Percentiles rank a stretch among this genome's conserved stretches.
phyloP scores from a whole-genome alignment of 2,797 vertebrate species.

The Paedocypris micromegethes region DNA sequence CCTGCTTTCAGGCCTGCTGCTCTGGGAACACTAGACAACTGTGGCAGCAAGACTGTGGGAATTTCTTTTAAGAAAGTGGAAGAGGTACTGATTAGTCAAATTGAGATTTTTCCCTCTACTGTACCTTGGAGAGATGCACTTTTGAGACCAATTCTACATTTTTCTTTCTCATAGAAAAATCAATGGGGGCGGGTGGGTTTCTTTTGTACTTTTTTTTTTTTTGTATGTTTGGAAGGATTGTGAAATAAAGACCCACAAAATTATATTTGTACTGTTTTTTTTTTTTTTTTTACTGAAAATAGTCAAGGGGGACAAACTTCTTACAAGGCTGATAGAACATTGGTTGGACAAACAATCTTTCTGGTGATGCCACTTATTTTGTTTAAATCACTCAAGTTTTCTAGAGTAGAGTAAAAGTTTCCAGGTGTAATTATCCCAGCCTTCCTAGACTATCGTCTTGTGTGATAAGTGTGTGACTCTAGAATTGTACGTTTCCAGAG shows the following conservation, averaged over 20 bases:
- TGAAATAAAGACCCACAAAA: constrained; percentile 77
- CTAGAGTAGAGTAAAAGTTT: too few relatives aligned
- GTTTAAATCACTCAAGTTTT: too few relatives aligned
- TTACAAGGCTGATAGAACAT: too few relatives aligned
- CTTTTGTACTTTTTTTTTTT: constrained; percentile 43
- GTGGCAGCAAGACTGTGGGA: constrained; percentile 60
- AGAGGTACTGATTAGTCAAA: constrained; percentile 59
- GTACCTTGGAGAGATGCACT: constrained; percentile 68
- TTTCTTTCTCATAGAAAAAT: constrained; percentile 54
- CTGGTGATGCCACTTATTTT: too few relatives aligned
- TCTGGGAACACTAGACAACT: constrained; percentile 61
- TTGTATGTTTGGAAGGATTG: constrained; percentile 74
- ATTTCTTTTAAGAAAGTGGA: constrained; percentile 53
- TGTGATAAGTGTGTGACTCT: too few relatives aligned
- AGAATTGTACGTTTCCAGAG: too few relatives aligned
- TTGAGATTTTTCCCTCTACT: constrained; percentile 57
- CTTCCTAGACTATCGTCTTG: too few relatives aligned
- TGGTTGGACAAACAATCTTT: too few relatives aligned
- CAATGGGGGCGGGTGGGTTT: constrained; percentile 55
- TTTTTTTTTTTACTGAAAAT: too few relatives aligned
- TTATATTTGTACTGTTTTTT: constrained; percentile 12
- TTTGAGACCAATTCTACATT: constrained; percentile 59
- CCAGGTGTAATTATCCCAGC: too few relatives aligned
- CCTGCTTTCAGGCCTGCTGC: constrained; percentile 59
- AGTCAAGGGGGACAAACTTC: too few relatives aligned